Conservation (phyloP, 1,140 invertebrate species). For the Drosophila parabipectinata region DNA sequence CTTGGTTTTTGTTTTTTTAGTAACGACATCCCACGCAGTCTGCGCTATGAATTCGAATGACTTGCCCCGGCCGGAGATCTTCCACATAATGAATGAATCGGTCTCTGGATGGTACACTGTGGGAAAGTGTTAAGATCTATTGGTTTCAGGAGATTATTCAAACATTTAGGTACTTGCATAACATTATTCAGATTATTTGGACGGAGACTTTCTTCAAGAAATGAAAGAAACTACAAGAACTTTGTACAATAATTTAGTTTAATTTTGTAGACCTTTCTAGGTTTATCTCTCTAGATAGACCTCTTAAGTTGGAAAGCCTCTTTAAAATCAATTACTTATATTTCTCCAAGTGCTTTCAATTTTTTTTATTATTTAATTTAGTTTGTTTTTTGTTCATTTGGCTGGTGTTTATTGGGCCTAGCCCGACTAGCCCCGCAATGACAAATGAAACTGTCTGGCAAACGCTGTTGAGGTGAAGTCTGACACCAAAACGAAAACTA, state of each 20-base stretch:
- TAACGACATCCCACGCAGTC: constrained; percentile 69
- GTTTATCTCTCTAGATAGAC: no score
- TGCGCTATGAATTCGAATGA: constrained; percentile 76
- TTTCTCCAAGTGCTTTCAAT: constrained; percentile 7
- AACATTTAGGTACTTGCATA: no score
- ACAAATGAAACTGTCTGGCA: constrained; percentile 59
- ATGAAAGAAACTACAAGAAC: no score
- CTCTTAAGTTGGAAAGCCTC: no score
- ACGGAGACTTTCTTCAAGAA: no score
- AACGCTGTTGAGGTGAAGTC: constrained; percentile 80
- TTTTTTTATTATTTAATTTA: constrained; percentile 25
- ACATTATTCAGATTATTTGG: no score
- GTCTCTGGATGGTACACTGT: constrained; percentile 28
- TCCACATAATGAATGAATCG: constrained; percentile 77
- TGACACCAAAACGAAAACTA: constrained; percentile 65
- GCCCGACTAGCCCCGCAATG: constrained; percentile 31
- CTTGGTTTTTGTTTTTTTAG: constrained; percentile 20
- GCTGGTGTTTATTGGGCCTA: constrained; percentile 13
- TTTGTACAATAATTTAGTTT: no score
- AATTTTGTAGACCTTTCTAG: no score
- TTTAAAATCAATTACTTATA: background rate
- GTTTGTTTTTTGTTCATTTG: background rate
- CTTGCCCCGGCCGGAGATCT: constrained; percentile 54
- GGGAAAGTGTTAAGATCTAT: background rate
- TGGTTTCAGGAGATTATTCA: no score